A percentile compares a stretch with the other conserved stretches of the same genome.
Evolutionary conservation across 2,888 invertebrate species (phyloP).

Genomic region (Epiblema foenella): DNA sequence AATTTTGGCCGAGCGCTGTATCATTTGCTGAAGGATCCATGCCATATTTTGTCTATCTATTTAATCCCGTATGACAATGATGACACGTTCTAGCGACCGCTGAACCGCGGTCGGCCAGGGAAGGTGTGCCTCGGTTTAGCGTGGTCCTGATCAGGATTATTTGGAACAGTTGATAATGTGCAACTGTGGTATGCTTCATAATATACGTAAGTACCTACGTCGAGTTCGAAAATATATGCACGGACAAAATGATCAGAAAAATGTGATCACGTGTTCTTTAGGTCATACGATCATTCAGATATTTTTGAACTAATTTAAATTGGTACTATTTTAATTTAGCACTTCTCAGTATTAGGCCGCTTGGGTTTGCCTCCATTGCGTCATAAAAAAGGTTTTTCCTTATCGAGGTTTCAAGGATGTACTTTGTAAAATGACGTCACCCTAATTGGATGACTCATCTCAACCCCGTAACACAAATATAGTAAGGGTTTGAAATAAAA

Average conservation of each 20-base stretch:
- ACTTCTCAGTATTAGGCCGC: not conserved
- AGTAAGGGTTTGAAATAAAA: not conserved
- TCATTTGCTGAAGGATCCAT: not conserved
- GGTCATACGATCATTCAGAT: too few relatives aligned
- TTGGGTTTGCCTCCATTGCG: not conserved
- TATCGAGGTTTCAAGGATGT: not conserved
- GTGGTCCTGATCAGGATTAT: not conserved
- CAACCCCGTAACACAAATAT: not conserved
- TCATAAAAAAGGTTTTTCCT: not conserved
- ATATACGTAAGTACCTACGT: not conserved
- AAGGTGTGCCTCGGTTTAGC: slow-evolving; percentile 4
- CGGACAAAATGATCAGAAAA: not conserved
- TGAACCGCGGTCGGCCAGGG: not conserved
- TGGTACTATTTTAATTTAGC: too few relatives aligned
- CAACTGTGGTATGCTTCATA: not conserved
- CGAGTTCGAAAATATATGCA: too few relatives aligned
- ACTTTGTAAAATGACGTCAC: not conserved
- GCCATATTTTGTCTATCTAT: slow-evolving; percentile 13
- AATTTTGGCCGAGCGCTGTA: not conserved
- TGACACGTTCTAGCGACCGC: slow-evolving; percentile 16
- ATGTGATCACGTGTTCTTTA: too few relatives aligned
- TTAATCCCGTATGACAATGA: slow-evolving; percentile 24
- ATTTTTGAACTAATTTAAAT: too few relatives aligned
- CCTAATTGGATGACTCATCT: not conserved
- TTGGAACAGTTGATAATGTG: slow-evolving; percentile 3